phyloP scores from a whole-genome alignment of 2,888 invertebrate genomes.

The Biston betularia region DNA sequence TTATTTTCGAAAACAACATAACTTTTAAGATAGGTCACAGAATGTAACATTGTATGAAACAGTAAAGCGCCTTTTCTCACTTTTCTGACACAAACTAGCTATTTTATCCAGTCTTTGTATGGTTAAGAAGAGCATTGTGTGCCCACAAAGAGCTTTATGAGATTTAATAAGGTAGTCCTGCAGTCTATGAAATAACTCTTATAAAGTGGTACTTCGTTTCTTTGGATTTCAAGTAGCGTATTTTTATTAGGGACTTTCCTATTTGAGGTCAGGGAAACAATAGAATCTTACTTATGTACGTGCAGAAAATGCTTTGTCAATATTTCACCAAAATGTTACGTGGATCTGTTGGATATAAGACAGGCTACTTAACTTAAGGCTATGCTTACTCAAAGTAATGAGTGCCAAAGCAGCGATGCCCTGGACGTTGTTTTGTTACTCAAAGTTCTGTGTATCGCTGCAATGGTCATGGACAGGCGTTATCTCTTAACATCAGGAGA shows the following conservation, averaged over 20 bases:
- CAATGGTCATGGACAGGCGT: too few species aligned
- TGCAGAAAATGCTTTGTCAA: too few species aligned
- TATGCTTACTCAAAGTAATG: too few species aligned
- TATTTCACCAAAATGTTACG: too few species aligned
- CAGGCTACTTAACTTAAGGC: too few species aligned
- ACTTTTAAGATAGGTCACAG: not conserved
- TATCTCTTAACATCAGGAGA: too few species aligned
- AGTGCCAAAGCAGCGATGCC: too few species aligned
- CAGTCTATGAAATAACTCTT: constrained; percentile 23
- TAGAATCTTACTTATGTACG: not conserved
- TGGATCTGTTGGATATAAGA: too few species aligned
- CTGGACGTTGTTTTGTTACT: too few species aligned
- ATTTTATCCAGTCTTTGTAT: constrained; percentile 12
- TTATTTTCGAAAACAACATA: too few species aligned
- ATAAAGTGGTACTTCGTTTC: constrained; percentile 17
- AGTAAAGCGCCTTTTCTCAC: not conserved
- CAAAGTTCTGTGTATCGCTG: too few species aligned
- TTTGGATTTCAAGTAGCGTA: constrained; percentile 3
- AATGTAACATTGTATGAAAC: not conserved
- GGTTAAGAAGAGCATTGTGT: constrained; percentile 12
- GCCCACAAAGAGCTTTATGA: constrained; percentile 22
- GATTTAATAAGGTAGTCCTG: constrained; percentile 30
- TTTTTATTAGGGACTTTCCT: constrained; percentile 6
- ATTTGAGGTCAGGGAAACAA: not conserved
- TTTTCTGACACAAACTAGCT: constrained; percentile 6